phyloP scores from a whole-genome alignment of 2,797 vertebrate genomes.

The Ispidina picta region DNA sequence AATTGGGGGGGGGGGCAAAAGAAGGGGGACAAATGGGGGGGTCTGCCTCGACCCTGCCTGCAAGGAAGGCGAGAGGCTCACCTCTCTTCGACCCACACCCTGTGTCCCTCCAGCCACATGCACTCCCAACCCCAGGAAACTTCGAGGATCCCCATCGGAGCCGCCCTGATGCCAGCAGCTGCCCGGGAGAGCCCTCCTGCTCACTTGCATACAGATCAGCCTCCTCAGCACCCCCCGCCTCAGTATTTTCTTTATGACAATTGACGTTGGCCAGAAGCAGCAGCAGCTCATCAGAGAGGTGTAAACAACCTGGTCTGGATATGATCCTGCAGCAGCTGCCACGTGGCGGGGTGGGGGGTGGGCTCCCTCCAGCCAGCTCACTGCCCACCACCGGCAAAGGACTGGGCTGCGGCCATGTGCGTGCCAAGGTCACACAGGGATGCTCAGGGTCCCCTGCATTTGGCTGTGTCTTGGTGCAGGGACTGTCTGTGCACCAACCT shows the following conservation, averaged over 20 bases:
- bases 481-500: background rate
- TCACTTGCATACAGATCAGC: constrained; percentile 1
- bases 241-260: background rate
- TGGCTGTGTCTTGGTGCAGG: fast-evolving
- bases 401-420: fast-evolving
- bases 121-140: background rate
- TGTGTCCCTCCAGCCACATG: background rate
- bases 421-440: background rate
- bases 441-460: background rate
- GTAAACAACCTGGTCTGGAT: background rate
- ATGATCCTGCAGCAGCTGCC: background rate
- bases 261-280: background rate
- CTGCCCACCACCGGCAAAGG: background rate
- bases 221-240: background rate
- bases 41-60: background rate
- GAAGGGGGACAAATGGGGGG: background rate
- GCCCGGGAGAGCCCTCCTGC: constrained; percentile 14
- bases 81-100: background rate
- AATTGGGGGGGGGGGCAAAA: background rate
- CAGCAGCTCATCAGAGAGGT: background rate
- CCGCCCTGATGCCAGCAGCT: background rate
- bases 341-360: fast-evolving
- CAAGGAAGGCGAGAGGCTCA: background rate
- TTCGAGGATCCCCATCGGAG: background rate
- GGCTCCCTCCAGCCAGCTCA: background rate